Evolutionary conservation across 2,797 vertebrate genomes (phyloP), one percentile per base, ranked within the genome.

Genomic region (Gymnoscopelus braueri): DNA sequence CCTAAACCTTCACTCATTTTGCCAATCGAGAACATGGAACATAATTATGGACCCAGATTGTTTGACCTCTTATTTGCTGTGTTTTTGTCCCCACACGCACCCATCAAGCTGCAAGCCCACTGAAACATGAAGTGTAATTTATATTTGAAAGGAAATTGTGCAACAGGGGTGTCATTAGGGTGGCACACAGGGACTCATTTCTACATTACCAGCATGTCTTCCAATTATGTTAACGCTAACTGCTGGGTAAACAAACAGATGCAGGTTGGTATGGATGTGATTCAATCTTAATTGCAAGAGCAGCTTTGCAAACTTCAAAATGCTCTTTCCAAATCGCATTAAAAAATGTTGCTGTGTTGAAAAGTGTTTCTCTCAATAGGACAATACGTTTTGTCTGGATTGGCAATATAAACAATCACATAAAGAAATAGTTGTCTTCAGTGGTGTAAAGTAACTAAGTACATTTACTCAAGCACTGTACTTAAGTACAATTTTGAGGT

Each of bases 71-170:
- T 62, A 74, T 91, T 89, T 93, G 88, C 87, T 92, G 91, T 87
- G 82, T 83, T 87, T 62, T 44, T 44, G 39, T 87, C 87, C 90
- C 88, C 63, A 83, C 86, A 86, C 84, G 84, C 92, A 93, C 92
- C 90, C 92, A 90, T 94, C 93, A 93, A 73, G 92, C 93, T 91
- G 93, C 91, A 94, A 93, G 91, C 92, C 93, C 90, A 85, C 90
- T 85, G 86, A 91, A 93, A 94, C 90, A 91, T 8, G 92, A 91
- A 93, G 94, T 91, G 84, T 92, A 93, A 93, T 94, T 92, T 88
- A 91, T 73, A 72, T 26, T 87, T 91, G 90, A 92, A 87, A 92
- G 91, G 89, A 90, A 94, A 94, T 94, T 94, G 91, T 94, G 94
- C 93, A 94, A 91, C 89, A 92, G 91, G 92, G 88, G 82, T 89